Conservation (phyloP, 2,797 vertebrate genomes). For the Aphelocoma californica region DNA sequence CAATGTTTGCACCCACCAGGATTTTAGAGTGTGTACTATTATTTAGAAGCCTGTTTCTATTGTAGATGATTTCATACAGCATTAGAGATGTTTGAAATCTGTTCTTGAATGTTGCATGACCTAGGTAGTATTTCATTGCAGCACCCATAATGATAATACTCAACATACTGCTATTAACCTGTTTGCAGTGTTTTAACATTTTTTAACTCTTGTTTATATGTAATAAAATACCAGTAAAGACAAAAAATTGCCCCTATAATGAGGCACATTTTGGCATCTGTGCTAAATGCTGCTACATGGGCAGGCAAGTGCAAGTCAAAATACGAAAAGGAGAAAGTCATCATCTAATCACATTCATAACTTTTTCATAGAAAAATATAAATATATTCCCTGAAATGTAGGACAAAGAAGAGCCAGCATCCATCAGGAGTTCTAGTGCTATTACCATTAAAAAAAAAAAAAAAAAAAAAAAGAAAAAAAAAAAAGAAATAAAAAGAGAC, state of each 20-base stretch:
- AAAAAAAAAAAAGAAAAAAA: background rate
- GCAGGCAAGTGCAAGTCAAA: slow-evolving; percentile 78
- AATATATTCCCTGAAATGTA: slow-evolving; percentile 81
- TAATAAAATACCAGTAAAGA: slow-evolving; percentile 73
- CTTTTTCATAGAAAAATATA: slow-evolving; percentile 81
- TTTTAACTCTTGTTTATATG: slow-evolving; percentile 53
- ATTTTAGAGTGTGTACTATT: slow-evolving; percentile 31
- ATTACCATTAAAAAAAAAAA: slow-evolving; percentile 36
- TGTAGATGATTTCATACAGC: slow-evolving; percentile 38
- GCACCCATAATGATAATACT: slow-evolving; percentile 72
- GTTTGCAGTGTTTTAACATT: slow-evolving; percentile 55
- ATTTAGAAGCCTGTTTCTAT: slow-evolving; percentile 48
- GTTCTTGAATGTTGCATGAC: slow-evolving; percentile 50
- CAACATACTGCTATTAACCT: slow-evolving; percentile 64
- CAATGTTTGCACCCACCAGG: background rate
- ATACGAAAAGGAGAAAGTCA: slow-evolving; percentile 71
- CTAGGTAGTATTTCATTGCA: slow-evolving; percentile 68
- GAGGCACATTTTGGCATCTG: slow-evolving; percentile 78
- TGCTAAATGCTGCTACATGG: slow-evolving; percentile 73
- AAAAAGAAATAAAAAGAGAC: background rate
- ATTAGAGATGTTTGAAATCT: slow-evolving; percentile 44
- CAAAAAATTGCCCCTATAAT: slow-evolving; percentile 71
- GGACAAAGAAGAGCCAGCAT: slow-evolving; percentile 78
- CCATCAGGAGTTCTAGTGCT: slow-evolving; percentile 54
- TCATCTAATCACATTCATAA: slow-evolving; percentile 77